Evolutionary conservation across 2,888 invertebrate genomes (phyloP), one percentile per base, ranked within the genome.

Genomic region (Lasioglossum morio): DNA sequence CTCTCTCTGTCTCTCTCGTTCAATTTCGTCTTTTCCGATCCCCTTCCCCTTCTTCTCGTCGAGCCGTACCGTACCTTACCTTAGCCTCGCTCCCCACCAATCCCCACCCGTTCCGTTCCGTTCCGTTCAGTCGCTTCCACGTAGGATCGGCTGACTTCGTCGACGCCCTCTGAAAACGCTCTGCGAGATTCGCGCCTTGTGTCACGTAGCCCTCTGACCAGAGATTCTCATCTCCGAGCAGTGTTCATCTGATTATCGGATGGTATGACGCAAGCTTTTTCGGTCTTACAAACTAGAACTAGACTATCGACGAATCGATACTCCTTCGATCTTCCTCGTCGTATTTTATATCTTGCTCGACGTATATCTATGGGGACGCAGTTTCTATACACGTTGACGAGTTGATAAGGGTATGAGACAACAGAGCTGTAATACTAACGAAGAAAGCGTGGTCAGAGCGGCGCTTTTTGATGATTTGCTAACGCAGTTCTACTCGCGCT

Each of bases 111-210:
- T 48, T 14, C 27, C 63, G 37, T 60, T 75, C 63, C 72, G 48
- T 69, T 66, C 81, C 79, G 69, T 72, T 77, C 80, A n/a, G 85
- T 74, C 69, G 48, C 76, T 79, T 72, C 87, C 87, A 84, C 88
- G 88, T 81, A 73, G 79, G 78, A 91, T 91, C 92, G 87, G 89
- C 81, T 88, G 90, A 90, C 89, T 85, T 87, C 82, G 92, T 84
- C 91, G 89, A 93, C 94, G 94, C 93, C 93, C 91, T 87, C 89
- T 77, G 90, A 88, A 90, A 91, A 89, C 78, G 87, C 89, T 89
- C 89, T 77, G 87, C 88, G n/a, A 30, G 63, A 30, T 30, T 63
- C 63, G 63, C 63, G 63, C 30, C 30, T 63, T 63, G 30, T 30
- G 63, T 69, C 69, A 69, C 69, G 69, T 69, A 69, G 69, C 23